Base-by-base conservation (phyloP, 1,140 invertebrate genomes). In the Anadara kagoshimensis region DNA sequence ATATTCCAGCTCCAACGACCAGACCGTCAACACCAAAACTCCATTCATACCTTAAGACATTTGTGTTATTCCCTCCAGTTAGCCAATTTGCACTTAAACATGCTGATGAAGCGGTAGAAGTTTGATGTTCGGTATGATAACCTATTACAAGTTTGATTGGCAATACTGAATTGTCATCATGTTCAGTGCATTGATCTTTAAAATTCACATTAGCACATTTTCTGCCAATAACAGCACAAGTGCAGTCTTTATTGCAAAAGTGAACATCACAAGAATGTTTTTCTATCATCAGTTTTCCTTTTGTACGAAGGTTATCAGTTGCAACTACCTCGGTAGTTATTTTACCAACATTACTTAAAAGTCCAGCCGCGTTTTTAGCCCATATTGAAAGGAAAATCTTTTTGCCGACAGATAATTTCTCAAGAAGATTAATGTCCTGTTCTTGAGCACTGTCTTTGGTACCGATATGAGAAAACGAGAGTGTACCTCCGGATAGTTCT, bases 181-280 rank as follows among this genome's bases (percentile, higher is more conserved):
- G 7, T 36, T 58, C 29, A 2, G 7, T 49, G 24, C 69, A 72
- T 29, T 18, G 18, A 29, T 11, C 12, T 10, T 12, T 36, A 2
- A 16, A 29, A 11, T 45, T 20, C 14, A 43, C 18, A 3, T 51
- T 18, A 57, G 41, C 16, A 62, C 81, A 83, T 45, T 73, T 68
- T 22, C 65, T 53, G 10, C 81, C 79, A 11, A 68, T 20, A 47
- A 74, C 64, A 16, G 75, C 76, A 67, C 81, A 83, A 8, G 80
- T 49, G 53, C 81, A 83, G 12, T 81, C 79, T 5, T 65, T 66
- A 4, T 73, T 76, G 61, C 81, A 83, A 63, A 71, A 81, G 18
- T 76, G 53, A 4, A 65, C 53, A 47, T 10, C 16, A 59, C 73
- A 75, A 3, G 73, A 75, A 66, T 75, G 59, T 8, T 24, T 59